Base-by-base conservation (phyloP, 1,140 invertebrate species). In the Drosophila varians region DNA sequence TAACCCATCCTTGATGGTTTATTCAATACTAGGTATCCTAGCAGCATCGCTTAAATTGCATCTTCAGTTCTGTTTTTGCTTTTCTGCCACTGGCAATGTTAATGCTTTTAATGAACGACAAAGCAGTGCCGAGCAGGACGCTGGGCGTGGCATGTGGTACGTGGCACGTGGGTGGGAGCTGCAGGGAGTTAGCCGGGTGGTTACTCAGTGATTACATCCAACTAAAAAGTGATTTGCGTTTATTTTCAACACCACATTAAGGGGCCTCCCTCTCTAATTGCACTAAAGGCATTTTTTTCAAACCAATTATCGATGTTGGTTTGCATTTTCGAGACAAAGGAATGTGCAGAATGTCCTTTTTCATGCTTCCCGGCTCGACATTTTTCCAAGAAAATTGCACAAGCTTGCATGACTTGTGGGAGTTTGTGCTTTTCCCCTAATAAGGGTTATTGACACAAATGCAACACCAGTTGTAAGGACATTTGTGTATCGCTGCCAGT, bases 21-120 rank as follows among this genome's bases (percentile, higher is more conserved):
- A 31, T 31, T 4, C 11, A 31, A 31, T 11, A n/a, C 2, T 11
- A n/a, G 11, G 28, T 31, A 31, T 31, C 9, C 9, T 11, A 3
- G 36, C 68, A 54, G 42, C 55, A 21, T 51, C 34, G 69, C 54
- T 74, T 84, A 78, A 79, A 79, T 83, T 83, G 78, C 78, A 83
- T 78, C 70, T 83, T 84, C 76, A 79, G 64, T 73, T 42, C 46
- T 21, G 16, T 36, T 45, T 53, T 12, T 65, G 19, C 58, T 58
- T 54, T 47, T 43, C 57, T 74, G 68, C 55, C 70, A 64, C 57
- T 46, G 71, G 74, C 74, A 52, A 62, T 75, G 68, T 75, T 79
- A 83, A 86, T 86, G 80, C 80, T 75, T 79, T 83, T 72, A 79
- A 86, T 62, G 65, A 53, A 54, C 42, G 55, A 74, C 26, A 36